These are phyloP conservation scores for Hyperoplus lanceolatus DNA, from an alignment of 2,797 vertebrate species.

Conservation along the genomic window DNA sequence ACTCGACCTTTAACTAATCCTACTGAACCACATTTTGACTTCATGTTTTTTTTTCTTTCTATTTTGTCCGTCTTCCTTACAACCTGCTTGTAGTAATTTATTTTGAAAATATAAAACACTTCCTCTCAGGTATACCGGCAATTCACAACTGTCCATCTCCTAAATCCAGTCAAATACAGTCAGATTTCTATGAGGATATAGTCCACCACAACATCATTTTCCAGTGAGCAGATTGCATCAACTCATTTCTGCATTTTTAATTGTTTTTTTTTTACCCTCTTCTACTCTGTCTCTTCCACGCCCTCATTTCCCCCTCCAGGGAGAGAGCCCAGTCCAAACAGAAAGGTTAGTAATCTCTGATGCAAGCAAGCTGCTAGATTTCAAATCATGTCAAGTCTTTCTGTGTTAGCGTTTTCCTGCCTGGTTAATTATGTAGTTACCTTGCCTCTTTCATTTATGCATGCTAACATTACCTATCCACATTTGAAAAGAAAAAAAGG, in stretches of 20 bases:
- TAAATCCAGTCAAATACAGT: slow-evolving; percentile 10
- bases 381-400: slow-evolving; percentile 80
- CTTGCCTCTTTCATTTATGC: slow-evolving; percentile 63
- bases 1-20: too few species aligned
- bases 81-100: slow-evolving; percentile 15
- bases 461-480: slow-evolving; percentile 62
- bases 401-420: slow-evolving; percentile 72
- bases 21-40: too few species aligned
- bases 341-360: slow-evolving; percentile 84
- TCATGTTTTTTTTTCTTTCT: too few species aligned
- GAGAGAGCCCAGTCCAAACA: slow-evolving; percentile 67
- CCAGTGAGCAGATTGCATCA: slow-evolving; percentile 73
- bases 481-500: slow-evolving; percentile 42
- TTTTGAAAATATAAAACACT: slow-evolving; percentile 11
- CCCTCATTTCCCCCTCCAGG: slow-evolving; percentile 66
- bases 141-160: slow-evolving; percentile 10
- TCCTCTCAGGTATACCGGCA: slow-evolving; percentile 7
- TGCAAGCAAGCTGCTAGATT: slow-evolving; percentile 82
- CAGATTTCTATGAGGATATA: slow-evolving; percentile 41
- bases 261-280: slow-evolving; percentile 67
- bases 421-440: slow-evolving; percentile 81
- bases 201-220: slow-evolving; percentile 52
- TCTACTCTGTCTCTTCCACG: slow-evolving; percentile 44
- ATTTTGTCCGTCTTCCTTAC: neutral
- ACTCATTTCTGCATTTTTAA: slow-evolving; percentile 82